Evolutionary conservation across 2,797 vertebrate species (phyloP).

Genomic region (Champsocephalus esox): DNA sequence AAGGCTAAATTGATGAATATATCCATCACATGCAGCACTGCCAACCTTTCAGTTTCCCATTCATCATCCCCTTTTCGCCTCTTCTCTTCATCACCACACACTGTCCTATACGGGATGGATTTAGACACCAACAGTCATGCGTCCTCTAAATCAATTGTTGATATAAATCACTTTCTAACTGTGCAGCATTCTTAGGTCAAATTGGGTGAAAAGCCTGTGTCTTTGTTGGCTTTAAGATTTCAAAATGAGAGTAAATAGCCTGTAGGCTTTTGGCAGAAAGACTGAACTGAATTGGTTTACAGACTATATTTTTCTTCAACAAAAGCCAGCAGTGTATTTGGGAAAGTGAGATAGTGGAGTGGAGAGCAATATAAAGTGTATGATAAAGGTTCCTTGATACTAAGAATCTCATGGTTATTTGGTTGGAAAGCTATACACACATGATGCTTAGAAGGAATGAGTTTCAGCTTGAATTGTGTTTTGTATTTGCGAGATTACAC

Average conservation of each 20-base stretch:
- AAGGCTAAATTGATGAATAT: conserved; percentile 31
- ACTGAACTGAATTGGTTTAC: background rate
- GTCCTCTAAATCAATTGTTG: conserved; percentile 36
- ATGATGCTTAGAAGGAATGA: no score
- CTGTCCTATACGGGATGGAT: conserved; percentile 29
- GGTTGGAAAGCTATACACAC: background rate
- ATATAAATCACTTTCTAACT: conserved; percentile 44
- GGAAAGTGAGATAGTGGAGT: background rate
- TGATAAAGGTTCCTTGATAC: background rate
- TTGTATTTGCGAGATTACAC: conserved; percentile 13
- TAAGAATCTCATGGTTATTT: background rate
- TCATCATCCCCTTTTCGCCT: conserved; percentile 7
- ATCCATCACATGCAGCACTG: conserved; percentile 12
- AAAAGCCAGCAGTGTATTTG: background rate
- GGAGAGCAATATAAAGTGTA: background rate
- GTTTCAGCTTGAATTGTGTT: conserved; percentile 11
- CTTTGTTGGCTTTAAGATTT: conserved; percentile 1
- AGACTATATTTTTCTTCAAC: conserved; percentile 1
- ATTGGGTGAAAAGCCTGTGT: background rate
- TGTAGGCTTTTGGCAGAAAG: background rate
- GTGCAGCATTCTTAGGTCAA: background rate
- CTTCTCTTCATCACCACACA: conserved; percentile 20
- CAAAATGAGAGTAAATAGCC: background rate
- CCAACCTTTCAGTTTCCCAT: conserved; percentile 31
- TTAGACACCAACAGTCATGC: conserved; percentile 19